Conservation (phyloP, 2,113 vertebrate genomes). For the Phrynosoma blainvillii region DNA sequence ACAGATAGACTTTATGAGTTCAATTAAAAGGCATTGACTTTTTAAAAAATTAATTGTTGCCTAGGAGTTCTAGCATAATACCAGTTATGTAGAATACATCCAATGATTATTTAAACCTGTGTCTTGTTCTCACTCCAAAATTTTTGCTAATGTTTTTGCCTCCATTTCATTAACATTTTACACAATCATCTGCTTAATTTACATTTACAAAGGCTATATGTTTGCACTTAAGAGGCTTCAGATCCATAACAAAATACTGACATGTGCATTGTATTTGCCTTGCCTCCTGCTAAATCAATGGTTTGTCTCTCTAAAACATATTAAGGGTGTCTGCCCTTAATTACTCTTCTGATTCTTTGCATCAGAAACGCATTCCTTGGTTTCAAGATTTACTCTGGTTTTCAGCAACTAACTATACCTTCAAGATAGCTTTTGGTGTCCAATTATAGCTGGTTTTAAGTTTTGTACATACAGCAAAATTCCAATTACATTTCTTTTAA, state of each 20-base stretch:
- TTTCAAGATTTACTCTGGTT: constrained; percentile 46
- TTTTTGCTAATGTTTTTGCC: constrained; percentile 41
- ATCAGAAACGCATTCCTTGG: constrained; percentile 53
- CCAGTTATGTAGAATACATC: constrained; percentile 43
- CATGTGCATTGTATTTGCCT: constrained; percentile 19
- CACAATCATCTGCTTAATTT: constrained; percentile 35
- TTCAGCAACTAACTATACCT: constrained; percentile 53
- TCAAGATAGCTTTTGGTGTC: constrained; percentile 39
- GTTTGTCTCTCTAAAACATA: constrained; percentile 36
- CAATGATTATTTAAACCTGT: constrained; percentile 40
- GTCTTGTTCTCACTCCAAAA: constrained; percentile 38
- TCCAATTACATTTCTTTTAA: constrained; percentile 43
- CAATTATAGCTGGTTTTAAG: constrained; percentile 32
- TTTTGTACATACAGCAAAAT: constrained; percentile 41
- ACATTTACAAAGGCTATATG: constrained; percentile 39
- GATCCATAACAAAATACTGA: constrained; percentile 26
- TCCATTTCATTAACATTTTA: constrained; percentile 45
- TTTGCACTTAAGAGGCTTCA: constrained; percentile 37
- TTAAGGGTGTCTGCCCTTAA: constrained; percentile 30
- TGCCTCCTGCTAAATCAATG: constrained; percentile 22
- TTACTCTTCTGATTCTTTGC: constrained; percentile 48
- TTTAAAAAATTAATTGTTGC: neutral
- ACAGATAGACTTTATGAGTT: constrained; percentile 59
- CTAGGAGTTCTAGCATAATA: constrained; percentile 47
- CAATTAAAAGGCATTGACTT: constrained; percentile 44